These are phyloP conservation scores for Hylia prasina DNA, from an alignment of 2,113 vertebrate genomes.

Conservation along the genomic window DNA sequence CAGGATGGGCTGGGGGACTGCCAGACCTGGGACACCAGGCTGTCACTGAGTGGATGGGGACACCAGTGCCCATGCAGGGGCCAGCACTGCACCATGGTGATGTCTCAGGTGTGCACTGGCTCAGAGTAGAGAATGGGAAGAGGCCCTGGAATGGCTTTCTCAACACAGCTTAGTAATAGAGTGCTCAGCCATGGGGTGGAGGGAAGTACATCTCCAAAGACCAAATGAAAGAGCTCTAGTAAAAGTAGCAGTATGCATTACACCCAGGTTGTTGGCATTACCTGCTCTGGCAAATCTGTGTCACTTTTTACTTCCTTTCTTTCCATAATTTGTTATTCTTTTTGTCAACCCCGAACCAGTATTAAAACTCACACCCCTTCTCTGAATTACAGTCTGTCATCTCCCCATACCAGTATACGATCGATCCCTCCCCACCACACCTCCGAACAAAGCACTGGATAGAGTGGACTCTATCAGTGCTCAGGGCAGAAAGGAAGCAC, in stretches of 20 bases:
- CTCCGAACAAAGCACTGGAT: background rate
- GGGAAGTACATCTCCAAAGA: background rate
- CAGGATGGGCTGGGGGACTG: background rate
- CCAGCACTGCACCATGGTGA: rapidly evolving
- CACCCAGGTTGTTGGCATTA: background rate
- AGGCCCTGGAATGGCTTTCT: background rate
- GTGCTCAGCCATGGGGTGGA: background rate
- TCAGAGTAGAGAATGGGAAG: background rate
- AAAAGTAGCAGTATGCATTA: background rate
- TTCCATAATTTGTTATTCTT: background rate
- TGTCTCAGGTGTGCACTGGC: background rate
- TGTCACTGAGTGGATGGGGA: background rate
- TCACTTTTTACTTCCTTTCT: background rate
- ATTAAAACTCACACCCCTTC: background rate
- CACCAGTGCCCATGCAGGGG: background rate
- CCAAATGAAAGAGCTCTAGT: background rate
- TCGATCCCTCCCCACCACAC: background rate
- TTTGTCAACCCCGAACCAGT: background rate
- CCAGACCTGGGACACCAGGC: background rate
- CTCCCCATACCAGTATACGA: background rate
- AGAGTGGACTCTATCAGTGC: background rate
- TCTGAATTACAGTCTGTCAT: background rate
- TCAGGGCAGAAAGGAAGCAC: background rate
- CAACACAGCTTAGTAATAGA: background rate
- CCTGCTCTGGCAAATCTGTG: background rate